A percentile compares a stretch with the other conserved stretches of the same genome.
phyloP scores from a whole-genome alignment of 2,888 invertebrate species.

The Elmis aenea region DNA sequence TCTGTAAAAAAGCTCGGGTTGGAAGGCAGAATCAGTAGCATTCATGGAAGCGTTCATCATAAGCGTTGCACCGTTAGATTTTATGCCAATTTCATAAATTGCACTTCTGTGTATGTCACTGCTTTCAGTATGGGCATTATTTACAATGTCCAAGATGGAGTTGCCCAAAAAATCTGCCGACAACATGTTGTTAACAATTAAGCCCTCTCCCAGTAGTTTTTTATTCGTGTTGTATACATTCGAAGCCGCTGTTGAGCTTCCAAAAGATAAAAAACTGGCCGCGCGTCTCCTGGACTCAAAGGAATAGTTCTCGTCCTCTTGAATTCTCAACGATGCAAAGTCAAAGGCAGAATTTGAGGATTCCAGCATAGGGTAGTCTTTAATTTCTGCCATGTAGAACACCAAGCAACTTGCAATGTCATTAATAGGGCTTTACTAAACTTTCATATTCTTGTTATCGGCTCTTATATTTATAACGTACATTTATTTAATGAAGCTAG shows the following conservation, averaged over 20 bases:
- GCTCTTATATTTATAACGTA: no score
- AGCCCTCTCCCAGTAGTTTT: constrained; percentile 7
- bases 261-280: constrained; percentile 8
- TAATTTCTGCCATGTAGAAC: constrained; percentile 33
- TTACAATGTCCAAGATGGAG: constrained; percentile 49
- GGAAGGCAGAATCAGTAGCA: constrained; percentile 41
- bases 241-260: constrained; percentile 11
- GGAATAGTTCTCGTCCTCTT: constrained; percentile 46
- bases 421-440: no score
- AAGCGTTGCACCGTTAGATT: constrained; percentile 36
- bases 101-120: constrained; percentile 35
- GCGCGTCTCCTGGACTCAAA: constrained; percentile 37
- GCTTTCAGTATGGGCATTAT: constrained; percentile 37
- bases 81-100: constrained; percentile 36
- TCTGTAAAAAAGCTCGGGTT: constrained; percentile 67
- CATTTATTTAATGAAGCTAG: no score
- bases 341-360: constrained; percentile 39
- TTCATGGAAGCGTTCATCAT: constrained; percentile 39
- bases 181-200: constrained; percentile 20
- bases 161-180: constrained; percentile 47
- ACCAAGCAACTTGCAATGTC: no score
- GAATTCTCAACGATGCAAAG: constrained; percentile 48
- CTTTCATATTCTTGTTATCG: no score
- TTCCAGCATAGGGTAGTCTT: constrained; percentile 41
- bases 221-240: constrained; percentile 8